Percentiles rank a stretch among this genome's conserved stretches.
phyloP scores from a whole-genome alignment of 2,797 vertebrate species.

The Taeniopygia guttata region DNA sequence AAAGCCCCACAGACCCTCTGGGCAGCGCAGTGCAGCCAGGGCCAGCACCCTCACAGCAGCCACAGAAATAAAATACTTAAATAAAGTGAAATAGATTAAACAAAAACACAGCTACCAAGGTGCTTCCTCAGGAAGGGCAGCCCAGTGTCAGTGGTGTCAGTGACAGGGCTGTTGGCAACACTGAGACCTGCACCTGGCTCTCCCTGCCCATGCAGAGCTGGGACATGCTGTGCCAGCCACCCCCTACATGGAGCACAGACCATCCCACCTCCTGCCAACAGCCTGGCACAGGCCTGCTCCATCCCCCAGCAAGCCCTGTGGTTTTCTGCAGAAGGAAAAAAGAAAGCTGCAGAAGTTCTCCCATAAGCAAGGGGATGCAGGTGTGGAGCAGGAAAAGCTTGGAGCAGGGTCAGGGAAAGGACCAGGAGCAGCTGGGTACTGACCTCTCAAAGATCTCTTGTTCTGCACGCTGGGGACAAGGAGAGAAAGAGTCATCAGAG shows the following conservation, averaged over 20 bases:
- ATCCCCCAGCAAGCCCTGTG: neutral
- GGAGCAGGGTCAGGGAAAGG: neutral
- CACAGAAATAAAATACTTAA: neutral
- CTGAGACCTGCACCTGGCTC: neutral
- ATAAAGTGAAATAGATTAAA: neutral
- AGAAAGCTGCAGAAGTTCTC: neutral
- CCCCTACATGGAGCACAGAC: fast-evolving
- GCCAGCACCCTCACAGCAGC: neutral
- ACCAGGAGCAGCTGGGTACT: neutral
- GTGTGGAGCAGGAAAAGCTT: neutral
- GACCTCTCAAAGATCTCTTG: constrained; percentile 89
- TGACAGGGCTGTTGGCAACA: neutral
- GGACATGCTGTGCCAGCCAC: neutral
- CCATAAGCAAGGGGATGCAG: neutral
- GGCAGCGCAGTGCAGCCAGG: neutral
- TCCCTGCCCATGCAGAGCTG: neutral
- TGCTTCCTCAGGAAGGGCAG: neutral
- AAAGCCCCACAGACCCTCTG: neutral
- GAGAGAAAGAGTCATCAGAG: constrained; percentile 45
- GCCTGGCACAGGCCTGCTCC: neutral
- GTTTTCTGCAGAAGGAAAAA: neutral
- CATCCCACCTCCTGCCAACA: neutral
- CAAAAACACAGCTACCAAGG: neutral
- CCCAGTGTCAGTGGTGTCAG: fast-evolving
- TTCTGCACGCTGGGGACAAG: constrained; percentile 76